Percentiles rank a stretch among this genome's conserved stretches.
Conservation (phyloP, 2,888 invertebrate species). For the Acronicta leporina region DNA sequence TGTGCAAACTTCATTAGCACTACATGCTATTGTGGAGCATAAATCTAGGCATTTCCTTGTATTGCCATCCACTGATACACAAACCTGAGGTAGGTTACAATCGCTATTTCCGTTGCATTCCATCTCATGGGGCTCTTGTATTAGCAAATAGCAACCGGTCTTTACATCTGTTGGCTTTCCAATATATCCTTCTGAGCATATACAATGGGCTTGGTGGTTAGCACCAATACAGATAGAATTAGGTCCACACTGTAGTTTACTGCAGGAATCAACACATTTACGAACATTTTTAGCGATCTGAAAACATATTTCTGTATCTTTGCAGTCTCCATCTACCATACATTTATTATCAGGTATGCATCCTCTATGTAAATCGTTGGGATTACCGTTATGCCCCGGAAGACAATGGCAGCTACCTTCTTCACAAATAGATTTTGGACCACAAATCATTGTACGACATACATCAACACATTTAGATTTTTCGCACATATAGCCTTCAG, state of each 20-base stretch:
- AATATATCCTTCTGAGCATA: conserved; percentile 94
- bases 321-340: conserved; percentile 94
- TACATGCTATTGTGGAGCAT: conserved; percentile 94
- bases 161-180: conserved; percentile 95
- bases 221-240: conserved; percentile 96
- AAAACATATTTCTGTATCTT: conserved; percentile 95
- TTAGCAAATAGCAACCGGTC: conserved; percentile 93
- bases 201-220: conserved; percentile 95
- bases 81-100: conserved; percentile 92
- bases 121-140: conserved; percentile 88
- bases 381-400: conserved; percentile 93
- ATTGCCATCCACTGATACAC: conserved; percentile 90
- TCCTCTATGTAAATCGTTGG: conserved; percentile 91
- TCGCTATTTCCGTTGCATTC: conserved; percentile 92
- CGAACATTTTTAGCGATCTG: conserved; percentile 93
- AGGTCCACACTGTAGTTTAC: conserved; percentile 96
- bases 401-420: conserved; percentile 94
- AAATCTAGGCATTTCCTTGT: conserved; percentile 92
- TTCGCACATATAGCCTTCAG: conserved; percentile 93
- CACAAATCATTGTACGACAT: conserved; percentile 93
- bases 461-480: conserved; percentile 93
- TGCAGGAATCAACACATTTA: conserved; percentile 96
- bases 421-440: conserved; percentile 94
- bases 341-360: conserved; percentile 94
- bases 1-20: conserved; percentile 94